Conservation (phyloP, 2,797 vertebrate species). For the Hozukius guyotensis region DNA sequence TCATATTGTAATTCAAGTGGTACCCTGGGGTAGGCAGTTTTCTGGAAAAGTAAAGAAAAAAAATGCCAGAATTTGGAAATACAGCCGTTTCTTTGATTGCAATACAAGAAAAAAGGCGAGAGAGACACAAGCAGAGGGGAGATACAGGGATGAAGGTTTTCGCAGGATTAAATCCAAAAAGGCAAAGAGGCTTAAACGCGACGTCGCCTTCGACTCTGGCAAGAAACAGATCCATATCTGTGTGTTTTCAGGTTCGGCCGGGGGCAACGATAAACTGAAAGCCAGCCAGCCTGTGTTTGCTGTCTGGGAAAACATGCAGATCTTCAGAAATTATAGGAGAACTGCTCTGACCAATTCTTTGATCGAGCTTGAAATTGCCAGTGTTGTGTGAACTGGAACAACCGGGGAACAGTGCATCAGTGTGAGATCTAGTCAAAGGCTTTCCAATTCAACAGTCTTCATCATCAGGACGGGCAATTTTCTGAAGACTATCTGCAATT, state of each 20-base stretch:
- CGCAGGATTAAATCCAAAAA: background rate
- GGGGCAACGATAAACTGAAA: background rate
- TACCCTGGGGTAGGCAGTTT: no score
- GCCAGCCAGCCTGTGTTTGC: background rate
- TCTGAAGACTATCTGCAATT: constrained; percentile 10
- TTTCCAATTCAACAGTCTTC: background rate
- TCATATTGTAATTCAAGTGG: no score
- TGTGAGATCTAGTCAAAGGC: background rate
- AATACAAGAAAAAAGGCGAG: background rate
- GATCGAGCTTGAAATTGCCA: constrained; percentile 1
- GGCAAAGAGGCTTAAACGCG: background rate
- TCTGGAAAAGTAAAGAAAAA: no score
- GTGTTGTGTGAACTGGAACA: background rate
- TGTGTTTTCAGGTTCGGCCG: background rate
- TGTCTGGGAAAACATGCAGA: background rate
- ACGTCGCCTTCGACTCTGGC: background rate
- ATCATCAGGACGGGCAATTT: constrained; percentile 7
- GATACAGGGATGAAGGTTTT: background rate
- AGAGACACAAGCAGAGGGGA: background rate
- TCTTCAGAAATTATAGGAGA: background rate
- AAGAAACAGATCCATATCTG: constrained; percentile 5
- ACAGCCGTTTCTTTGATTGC: background rate
- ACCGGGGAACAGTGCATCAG: background rate
- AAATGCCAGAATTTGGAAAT: no score
- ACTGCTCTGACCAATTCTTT: background rate